Percentiles rank a stretch among this genome's conserved stretches.
These are phyloP conservation scores for Piprites chloris DNA, from an alignment of 2,113 vertebrate genomes.

Conservation along the genomic window DNA sequence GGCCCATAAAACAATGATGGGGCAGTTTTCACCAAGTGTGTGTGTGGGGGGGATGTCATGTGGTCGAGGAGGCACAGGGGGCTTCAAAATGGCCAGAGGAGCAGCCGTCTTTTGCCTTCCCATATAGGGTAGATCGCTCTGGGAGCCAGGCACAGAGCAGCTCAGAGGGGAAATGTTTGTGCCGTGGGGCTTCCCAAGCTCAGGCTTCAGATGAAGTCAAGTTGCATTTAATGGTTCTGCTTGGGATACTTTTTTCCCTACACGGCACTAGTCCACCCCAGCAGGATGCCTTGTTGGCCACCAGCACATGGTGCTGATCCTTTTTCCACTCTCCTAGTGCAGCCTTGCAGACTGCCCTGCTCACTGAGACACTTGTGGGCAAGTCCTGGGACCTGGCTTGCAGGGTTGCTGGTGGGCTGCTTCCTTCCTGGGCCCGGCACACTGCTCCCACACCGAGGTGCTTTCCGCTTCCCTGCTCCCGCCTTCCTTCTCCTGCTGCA, in stretches of 20 bases:
- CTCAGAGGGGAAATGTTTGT: not conserved
- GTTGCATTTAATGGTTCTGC: not conserved
- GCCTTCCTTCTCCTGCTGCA: not conserved
- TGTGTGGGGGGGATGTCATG: accelerated
- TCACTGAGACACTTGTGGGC: not conserved
- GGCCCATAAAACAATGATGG: not conserved
- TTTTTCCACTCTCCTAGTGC: not conserved
- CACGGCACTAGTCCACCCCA: not conserved
- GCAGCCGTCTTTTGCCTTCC: not conserved
- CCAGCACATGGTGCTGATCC: not conserved
- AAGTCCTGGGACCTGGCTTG: not conserved
- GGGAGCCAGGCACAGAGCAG: not conserved
- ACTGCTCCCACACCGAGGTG: accelerated
- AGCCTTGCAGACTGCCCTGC: not conserved
- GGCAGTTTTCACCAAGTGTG: not conserved
- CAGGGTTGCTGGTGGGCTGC: not conserved
- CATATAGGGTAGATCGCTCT: accelerated
- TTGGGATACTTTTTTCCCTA: not conserved
- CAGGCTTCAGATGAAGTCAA: not conserved
- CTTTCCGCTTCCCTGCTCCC: not conserved
- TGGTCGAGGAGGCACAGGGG: not conserved
- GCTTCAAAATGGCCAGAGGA: not conserved
- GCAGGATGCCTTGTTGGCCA: not conserved
- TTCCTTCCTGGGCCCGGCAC: accelerated
- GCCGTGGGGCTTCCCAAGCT: not conserved